phyloP scores from a whole-genome alignment of 2,113 vertebrate genomes.

The Nycticebus coucang region DNA sequence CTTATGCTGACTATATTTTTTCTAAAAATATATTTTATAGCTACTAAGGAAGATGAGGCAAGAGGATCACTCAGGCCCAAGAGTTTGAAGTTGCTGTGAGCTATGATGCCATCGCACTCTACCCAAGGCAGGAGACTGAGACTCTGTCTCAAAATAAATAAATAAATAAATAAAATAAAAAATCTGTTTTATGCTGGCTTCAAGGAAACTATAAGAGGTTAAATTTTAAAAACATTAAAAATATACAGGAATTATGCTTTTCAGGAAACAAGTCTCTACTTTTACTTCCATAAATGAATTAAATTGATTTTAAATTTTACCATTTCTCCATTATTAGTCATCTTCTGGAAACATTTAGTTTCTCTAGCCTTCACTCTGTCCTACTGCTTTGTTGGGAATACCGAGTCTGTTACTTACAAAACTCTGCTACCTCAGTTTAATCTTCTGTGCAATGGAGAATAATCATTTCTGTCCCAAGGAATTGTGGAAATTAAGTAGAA shows the following conservation, averaged over 20 bases:
- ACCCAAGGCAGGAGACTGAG: too few relatives aligned
- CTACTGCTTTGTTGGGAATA: background rate
- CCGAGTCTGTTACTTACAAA: background rate
- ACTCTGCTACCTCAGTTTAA: background rate
- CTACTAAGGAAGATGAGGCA: too few relatives aligned
- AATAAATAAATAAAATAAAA: too few relatives aligned
- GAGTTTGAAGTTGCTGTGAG: too few relatives aligned
- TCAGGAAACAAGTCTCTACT: background rate
- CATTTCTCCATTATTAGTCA: background rate
- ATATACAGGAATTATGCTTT: background rate
- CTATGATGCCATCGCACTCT: too few relatives aligned
- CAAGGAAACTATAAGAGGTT: background rate
- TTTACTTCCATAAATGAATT: slow-evolving; percentile 17
- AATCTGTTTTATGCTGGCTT: background rate
- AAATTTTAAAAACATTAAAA: background rate
- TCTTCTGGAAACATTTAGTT: background rate
- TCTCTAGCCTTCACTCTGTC: background rate
- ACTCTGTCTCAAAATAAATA: too few relatives aligned
- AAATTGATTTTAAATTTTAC: slow-evolving; percentile 16
- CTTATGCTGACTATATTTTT: background rate
- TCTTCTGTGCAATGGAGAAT: background rate
- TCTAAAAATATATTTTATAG: background rate
- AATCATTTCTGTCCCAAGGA: background rate
- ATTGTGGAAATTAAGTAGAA: background rate
- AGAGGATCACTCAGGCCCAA: too few relatives aligned